A percentile compares a stretch with the other conserved stretches of the same genome.
These are phyloP conservation scores for Zonotrichia albicollis DNA, from an alignment of 2,797 vertebrate genomes.

Conservation along the genomic window DNA sequence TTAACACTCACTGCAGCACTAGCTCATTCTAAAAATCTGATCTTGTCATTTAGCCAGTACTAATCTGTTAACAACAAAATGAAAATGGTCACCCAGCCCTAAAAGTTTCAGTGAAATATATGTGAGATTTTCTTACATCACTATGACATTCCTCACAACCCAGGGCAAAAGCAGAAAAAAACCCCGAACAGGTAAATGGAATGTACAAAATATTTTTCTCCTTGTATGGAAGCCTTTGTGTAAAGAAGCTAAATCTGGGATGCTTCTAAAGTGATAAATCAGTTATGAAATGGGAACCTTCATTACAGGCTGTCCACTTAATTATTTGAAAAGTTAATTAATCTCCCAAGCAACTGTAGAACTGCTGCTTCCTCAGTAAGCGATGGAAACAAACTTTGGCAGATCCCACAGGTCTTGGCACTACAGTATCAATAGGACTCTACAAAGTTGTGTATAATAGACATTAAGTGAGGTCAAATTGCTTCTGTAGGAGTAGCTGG, in stretches of 20 bases:
- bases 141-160: background rate
- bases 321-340: constrained; percentile 82
- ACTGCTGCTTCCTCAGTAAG: constrained; percentile 57
- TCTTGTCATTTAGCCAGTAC: background rate
- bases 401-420: constrained; percentile 65
- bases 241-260: constrained; percentile 40
- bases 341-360: constrained; percentile 71
- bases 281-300: constrained; percentile 73
- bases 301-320: constrained; percentile 75
- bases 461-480: constrained; percentile 65
- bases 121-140: background rate
- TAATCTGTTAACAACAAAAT: background rate
- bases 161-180: background rate
- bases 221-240: background rate
- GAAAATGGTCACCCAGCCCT: background rate
- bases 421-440: constrained; percentile 37
- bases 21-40: background rate
- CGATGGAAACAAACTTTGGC: constrained; percentile 45
- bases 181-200: background rate
- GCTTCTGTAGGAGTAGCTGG: constrained; percentile 25
- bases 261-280: constrained; percentile 73
- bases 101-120: background rate
- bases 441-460: constrained; percentile 54
- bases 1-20: background rate
- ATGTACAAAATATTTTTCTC: background rate